phyloP scores from a whole-genome alignment of 2,797 vertebrate genomes.

The Danio tinwini region DNA sequence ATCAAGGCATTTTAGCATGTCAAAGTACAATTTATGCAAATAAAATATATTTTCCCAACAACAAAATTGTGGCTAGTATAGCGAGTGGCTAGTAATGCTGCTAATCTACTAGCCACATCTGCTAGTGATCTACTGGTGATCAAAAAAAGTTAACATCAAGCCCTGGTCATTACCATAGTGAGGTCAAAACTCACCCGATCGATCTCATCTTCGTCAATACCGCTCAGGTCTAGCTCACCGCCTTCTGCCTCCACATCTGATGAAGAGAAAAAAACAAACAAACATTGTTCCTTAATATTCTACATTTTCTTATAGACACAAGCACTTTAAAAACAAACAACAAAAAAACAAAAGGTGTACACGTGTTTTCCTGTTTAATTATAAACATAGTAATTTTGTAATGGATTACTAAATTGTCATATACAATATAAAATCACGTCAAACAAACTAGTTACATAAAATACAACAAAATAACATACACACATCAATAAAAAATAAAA shows the following conservation, averaged over 20 bases:
- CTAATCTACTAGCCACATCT: too few species aligned
- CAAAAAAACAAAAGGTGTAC: too few species aligned
- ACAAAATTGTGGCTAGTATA: too few species aligned
- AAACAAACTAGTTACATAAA: neutral
- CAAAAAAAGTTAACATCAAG: too few species aligned
- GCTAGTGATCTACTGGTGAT: too few species aligned
- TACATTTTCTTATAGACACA: neutral
- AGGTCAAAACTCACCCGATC: slow-evolving; percentile 82
- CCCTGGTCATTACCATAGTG: neutral
- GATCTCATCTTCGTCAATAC: slow-evolving; percentile 94
- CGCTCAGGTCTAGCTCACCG: slow-evolving; percentile 93
- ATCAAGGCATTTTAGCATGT: too few species aligned
- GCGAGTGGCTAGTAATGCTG: too few species aligned
- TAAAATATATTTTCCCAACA: too few species aligned
- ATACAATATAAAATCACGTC: neutral
- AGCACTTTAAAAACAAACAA: neutral
- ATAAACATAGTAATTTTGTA: neutral
- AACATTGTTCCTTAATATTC: neutral
- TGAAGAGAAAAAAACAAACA: slow-evolving; percentile 50
- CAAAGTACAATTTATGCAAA: too few species aligned
- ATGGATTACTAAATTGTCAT: neutral
- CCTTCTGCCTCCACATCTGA: slow-evolving; percentile 81
- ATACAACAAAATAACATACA: too few species aligned
- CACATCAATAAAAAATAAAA: neutral
- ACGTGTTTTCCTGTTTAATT: neutral